Evolutionary conservation across 2,888 invertebrate species (phyloP).

Genomic region (Atethmia centrago): DNA sequence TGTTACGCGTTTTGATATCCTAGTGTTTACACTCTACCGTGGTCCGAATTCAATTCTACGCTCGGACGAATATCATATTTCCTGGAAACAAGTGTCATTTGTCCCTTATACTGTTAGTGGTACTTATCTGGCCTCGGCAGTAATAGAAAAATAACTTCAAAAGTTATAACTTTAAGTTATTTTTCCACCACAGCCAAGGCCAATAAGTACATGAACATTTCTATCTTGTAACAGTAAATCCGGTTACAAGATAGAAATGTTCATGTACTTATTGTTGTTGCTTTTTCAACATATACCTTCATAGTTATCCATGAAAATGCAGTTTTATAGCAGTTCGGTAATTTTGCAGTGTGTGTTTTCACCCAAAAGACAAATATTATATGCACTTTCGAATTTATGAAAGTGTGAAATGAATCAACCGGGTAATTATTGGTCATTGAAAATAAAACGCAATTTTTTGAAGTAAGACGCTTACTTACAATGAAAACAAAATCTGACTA

Average conservation of each 20-base stretch:
- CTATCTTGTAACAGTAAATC: no score
- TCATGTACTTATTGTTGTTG: background rate
- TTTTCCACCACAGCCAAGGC: no score
- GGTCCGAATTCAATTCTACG: slow-evolving; percentile 21
- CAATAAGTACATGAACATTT: no score
- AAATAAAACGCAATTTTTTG: no score
- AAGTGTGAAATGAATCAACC: no score
- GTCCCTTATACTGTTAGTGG: background rate
- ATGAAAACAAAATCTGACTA: no score
- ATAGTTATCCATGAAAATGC: background rate
- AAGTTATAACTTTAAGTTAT: background rate
- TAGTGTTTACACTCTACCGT: slow-evolving; percentile 35
- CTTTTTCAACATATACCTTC: no score
- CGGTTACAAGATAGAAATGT: no score
- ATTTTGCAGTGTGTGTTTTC: rapidly evolving
- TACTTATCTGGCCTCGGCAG: no score
- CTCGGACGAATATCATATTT: slow-evolving; percentile 17
- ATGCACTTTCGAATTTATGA: background rate
- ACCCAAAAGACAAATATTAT: background rate
- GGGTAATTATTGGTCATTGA: background rate
- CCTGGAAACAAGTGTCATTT: slow-evolving; percentile 9
- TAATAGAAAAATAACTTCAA: no score
- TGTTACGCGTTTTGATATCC: slow-evolving; percentile 32
- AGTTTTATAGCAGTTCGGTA: background rate
- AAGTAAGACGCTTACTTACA: no score